Evolutionary conservation across 2,888 invertebrate genomes (phyloP), one percentile per base, ranked within the genome.

Genomic region (Leptopterna dolabrata): DNA sequence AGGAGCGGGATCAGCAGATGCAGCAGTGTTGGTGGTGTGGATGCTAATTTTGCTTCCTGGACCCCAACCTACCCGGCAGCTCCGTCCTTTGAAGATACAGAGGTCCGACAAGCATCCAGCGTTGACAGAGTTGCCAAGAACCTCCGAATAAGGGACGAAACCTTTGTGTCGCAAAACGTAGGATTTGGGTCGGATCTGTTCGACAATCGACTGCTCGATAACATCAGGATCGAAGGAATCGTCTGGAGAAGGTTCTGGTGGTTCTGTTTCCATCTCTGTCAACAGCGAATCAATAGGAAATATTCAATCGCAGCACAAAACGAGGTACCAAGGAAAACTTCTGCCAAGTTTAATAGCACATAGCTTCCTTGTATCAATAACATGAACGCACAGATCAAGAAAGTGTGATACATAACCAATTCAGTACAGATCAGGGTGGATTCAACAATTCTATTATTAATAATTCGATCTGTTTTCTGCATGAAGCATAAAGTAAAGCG

Each of bases 31-130:
- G 7, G 85, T 45, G 47, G 19, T 45, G 30, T 85, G 71, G 45
- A 85, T 29, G 29, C 41, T 19, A 19, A 85, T 19, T 19, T n/a
- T 36, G 43, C 73, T 45, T 30, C 30, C n/a, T 92, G 95, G 94
- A 0, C 95, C 95, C 95, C 97, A 97, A 0, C 96, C 96, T 0
- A 95, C 94, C 90, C 95, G 94, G 88, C 94, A 95, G 88, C 95
- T 94, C 0, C 88, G 84, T 2, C 89, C 90, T 70, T 87, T 88
- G 43, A 88, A 86, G 1, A 89, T 71, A 13, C 88, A 80, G 19
- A 88, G 43, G 55, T 90, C 90, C 14, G 86, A 47, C 27, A 89
- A 81, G 30, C 89, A 89, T 19, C 85, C 85, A 3, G 45, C 11
- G n/a, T 83, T 88, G 9, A 92, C 88, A 41, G 89, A 90, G 19